Evolutionary conservation across 2,797 vertebrate species (phyloP), one percentile per base, ranked within the genome.

Genomic region (Saxicola maurus): DNA sequence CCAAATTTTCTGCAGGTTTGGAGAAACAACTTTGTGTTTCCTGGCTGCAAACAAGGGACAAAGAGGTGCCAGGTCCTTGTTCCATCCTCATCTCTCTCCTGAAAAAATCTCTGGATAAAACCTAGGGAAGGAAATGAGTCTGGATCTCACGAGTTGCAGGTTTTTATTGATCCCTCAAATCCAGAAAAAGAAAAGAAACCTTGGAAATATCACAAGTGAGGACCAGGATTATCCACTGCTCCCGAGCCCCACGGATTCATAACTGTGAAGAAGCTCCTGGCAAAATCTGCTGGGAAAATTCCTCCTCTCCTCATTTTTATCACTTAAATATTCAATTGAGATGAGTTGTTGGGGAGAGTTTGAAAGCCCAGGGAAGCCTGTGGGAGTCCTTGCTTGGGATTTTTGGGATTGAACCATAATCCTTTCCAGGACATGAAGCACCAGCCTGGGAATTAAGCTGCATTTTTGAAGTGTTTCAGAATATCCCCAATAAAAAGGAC

Each of bases 401-500:
- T 66, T 91, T 89, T 57, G 65, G 76, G 49, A 66, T 57, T 60
- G 69, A 48, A 19, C 30, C 42, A 1, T 23, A 89, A 65, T 78
- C 48, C 31, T 64, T 71, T 67, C 68, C 79, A 49, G 82, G 85
- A 45, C n/a, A 3, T 18, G 49, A 69, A 79, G 25, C 48, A 37
- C 45, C 19, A 45, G 23, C 21, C 24, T 74, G 91, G 90, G 87
- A 93, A 80, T 89, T 60, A 2, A 31, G 1, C 7, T 31, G 23
- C 30, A 21, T 82, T 92, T 92, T 59, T 82, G 25, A 60, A 82
- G 42, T 2, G 30, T 60, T 93, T 87, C 76, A 77, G 56, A 85
- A 56, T 60, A 82, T 71, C 61, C 17, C 53, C 57, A 38, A 77
- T 89, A 85, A 94, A 94, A 89, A 71, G 82, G 73, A 92, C 38